These are phyloP conservation scores for Lanius ludovicianus DNA, from an alignment of 2,113 vertebrate species.

Conservation along the genomic window DNA sequence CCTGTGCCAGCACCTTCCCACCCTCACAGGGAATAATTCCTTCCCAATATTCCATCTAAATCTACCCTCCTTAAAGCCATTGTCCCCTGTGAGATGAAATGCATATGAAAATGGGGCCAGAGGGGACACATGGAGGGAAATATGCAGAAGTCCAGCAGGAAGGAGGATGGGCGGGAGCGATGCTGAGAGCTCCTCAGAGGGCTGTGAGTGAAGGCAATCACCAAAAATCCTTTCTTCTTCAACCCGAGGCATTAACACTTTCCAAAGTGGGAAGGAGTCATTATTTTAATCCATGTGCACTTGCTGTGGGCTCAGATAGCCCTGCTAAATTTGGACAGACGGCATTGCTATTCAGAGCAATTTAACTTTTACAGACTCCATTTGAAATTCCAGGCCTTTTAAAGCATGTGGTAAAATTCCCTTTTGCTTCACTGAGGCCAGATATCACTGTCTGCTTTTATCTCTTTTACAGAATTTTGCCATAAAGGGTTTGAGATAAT, in stretches of 20 bases:
- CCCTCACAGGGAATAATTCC: neutral
- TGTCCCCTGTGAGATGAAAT: neutral
- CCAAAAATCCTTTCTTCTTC: neutral
- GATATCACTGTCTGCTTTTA: slow-evolving; percentile 23
- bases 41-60: neutral
- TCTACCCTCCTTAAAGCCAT: accelerated
- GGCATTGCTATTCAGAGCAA: neutral
- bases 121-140: neutral
- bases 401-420: slow-evolving; percentile 32
- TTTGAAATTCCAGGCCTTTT: slow-evolving; percentile 28
- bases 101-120: accelerated
- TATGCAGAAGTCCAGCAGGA: neutral
- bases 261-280: neutral
- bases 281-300: neutral
- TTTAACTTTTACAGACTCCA: slow-evolving; percentile 20
- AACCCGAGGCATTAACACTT: neutral
- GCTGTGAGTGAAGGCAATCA: neutral
- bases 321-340: slow-evolving; percentile 4
- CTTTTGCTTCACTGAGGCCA: slow-evolving; percentile 29
- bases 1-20: neutral
- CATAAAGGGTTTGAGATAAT: slow-evolving; percentile 7
- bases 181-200: neutral
- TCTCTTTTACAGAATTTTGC: neutral
- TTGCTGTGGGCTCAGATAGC: slow-evolving; percentile 19
- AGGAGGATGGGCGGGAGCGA: neutral